These are phyloP conservation scores for Uria aalge DNA, from an alignment of 2,113 vertebrate species.

Conservation along the genomic window DNA sequence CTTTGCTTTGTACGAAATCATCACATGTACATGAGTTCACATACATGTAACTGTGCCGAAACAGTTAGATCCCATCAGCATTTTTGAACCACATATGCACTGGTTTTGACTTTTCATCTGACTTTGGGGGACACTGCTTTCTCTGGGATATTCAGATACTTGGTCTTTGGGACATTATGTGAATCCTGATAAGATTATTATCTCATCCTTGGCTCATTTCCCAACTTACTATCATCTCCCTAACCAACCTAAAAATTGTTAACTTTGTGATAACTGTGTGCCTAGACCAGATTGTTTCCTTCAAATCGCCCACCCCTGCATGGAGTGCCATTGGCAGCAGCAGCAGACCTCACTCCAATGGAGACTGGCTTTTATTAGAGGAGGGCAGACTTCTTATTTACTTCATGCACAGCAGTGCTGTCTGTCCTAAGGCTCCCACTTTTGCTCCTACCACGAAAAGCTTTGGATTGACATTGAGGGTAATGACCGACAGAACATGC, in stretches of 20 bases:
- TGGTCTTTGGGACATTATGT: background rate
- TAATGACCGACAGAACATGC: background rate
- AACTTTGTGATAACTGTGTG: background rate
- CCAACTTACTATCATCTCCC: background rate
- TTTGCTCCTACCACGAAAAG: background rate
- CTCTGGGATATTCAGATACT: background rate
- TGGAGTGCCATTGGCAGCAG: background rate
- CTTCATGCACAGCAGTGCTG: background rate
- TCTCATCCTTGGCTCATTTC: background rate
- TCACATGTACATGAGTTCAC: background rate
- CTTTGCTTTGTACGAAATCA: background rate
- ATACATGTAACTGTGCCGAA: too few species aligned
- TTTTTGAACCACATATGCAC: background rate
- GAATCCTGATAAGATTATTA: background rate
- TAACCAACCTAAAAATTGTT: background rate
- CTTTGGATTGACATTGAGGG: background rate
- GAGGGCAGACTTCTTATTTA: background rate
- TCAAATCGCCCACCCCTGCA: background rate
- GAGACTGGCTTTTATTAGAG: background rate
- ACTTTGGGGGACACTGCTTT: background rate
- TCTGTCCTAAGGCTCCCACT: background rate
- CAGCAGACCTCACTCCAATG: background rate
- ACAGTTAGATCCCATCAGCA: background rate
- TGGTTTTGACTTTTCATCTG: background rate
- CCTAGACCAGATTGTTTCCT: background rate